Base-by-base conservation (phyloP, 2,113 vertebrate genomes). In the Thryonomys swinderianus region DNA sequence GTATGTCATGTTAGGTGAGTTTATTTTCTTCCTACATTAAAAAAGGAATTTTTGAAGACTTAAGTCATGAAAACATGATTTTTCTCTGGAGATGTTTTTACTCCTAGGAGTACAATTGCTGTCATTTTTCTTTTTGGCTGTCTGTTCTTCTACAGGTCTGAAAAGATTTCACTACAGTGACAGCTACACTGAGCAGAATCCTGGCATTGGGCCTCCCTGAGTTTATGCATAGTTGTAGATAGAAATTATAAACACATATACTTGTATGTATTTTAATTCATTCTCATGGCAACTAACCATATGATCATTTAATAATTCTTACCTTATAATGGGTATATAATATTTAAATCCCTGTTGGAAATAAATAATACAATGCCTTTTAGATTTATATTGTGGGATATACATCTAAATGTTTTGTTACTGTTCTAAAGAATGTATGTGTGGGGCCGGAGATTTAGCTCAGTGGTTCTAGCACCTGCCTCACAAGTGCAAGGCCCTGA, bases 171-270 rank as follows among this genome's bases (percentile, higher is more conserved):
- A 34, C 21, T 3, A 51, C 11, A 3, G 40, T 18, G 64, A n/a
- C 1, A 55, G 42, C 13, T 14, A n/a, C 3, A 18, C 1, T 69
- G 13, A 11, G 12, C 37, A 83, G 61, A 86, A 5, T 85, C 17
- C 61, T 87, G 62, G 5, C 18, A 30, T 5, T 40, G 12, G 18
- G 37, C 20, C 14, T 55, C 34, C 40, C 2, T n/a, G 32, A 37
- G 18, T 9, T 1, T 20, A 20, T 23, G 23, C 3, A n/a, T 14
- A 13, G 51, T 40, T 51, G 90, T 16, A 61, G 48, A 25, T 57
- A 34, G 21, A 74, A 88, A 81, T 74, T 71, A 90, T 88, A 69
- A n/a, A n/a, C n/a, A n/a, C n/a, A n/a, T n/a, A n/a, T n/a, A n/a
- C n/a, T n/a, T 1, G 51, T 55, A 76, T 4, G 18, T 27, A 67